These are phyloP conservation scores for human (Homo sapiens) DNA, from an alignment of 2,113 vertebrate species.

Conservation along the genomic window GRCh38 chr9:31172501-31173000, in stretches of 20 bases:
- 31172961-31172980: not conserved
- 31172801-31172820: not conserved
- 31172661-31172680: not conserved
- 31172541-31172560: not conserved
- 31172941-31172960: not conserved
- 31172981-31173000: not conserved
- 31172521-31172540: not conserved
- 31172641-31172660: not conserved
- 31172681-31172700: not conserved
- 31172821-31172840: not conserved
- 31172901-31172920: not conserved
- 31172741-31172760: not conserved
- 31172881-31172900: not conserved
- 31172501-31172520: not conserved
- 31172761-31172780: not conserved
- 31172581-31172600: not conserved
- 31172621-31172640: not conserved
- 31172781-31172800: not conserved
- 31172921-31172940: not conserved
- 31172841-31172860: not conserved
- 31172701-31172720: not conserved
- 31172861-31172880: not conserved
- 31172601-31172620: not conserved
- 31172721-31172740: no score
- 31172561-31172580: not conserved